Evolutionary conservation across 2,797 vertebrate genomes (phyloP), one percentile per base, ranked within the genome.

Genomic region (Alexandromys oeconomus): DNA sequence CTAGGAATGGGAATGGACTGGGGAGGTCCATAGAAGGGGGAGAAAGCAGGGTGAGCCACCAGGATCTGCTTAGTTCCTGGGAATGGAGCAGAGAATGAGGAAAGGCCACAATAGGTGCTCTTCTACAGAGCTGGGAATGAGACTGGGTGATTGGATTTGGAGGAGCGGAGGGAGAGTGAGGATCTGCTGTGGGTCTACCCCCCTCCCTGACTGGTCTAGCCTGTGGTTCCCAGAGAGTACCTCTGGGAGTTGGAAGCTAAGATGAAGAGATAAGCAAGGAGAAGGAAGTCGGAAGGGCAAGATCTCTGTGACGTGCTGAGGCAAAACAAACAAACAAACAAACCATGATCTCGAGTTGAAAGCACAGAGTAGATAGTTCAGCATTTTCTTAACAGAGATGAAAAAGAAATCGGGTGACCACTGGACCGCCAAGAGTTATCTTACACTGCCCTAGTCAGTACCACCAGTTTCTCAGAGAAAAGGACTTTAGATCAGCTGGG

Each of bases 321-420:
- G 12, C 71, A 43, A n/a, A n/a, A n/a, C n/a, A 85, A 84, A 46
- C 65, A 43, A 43, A 65, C 21, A 86, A 59, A 74, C 29, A n/a
- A 89, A 91, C n/a, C 51, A 67, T 86, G 61, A 59, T 82, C 81
- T 78, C 48, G 17, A 78, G 57, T 59, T 82, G 48, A 31, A 87
- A 87, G 77, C 34, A 92, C 48, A 48, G 11, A 48, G 48, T 40
- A 67, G 78, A 73, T 82, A 14, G 1, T 73, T 29, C 46, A 87
- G 40, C 46, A 57, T 90, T 81, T 94, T 88, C 65, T 89, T 89
- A 81, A 61, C 12, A 59, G 51, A 46, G 43, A 23, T 94, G 71
- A 79, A 59, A 69, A 73, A 21, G 43, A 84, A 86, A 15, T 87
- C 87, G 65, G 21, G 21, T 59, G 77, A 82, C 76, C 17, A 87